These are phyloP conservation scores for Apamea crenata DNA, from an alignment of 2,888 invertebrate species.

Conservation along the genomic window DNA sequence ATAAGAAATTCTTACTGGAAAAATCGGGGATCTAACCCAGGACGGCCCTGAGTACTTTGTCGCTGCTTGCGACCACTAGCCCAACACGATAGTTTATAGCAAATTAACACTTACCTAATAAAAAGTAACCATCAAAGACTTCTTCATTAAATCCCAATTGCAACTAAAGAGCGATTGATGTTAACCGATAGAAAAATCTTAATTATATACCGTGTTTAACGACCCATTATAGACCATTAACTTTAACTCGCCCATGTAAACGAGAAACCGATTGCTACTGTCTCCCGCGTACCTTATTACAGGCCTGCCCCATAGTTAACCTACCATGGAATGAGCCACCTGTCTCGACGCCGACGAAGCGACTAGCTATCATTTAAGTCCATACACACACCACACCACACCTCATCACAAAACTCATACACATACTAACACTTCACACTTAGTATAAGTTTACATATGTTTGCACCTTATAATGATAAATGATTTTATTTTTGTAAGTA, in stretches of 20 bases:
- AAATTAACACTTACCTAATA: constrained; percentile 25
- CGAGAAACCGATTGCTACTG: constrained; percentile 24
- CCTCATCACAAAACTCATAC: no score
- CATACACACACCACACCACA: no score
- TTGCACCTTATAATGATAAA: no score
- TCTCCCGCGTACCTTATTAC: neutral
- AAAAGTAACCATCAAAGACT: constrained; percentile 20
- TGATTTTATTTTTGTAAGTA: no score
- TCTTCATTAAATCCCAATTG: constrained; percentile 31
- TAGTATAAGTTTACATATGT: no score
- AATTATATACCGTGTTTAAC: constrained; percentile 43
- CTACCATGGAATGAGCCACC: neutral
- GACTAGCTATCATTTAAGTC: neutral
- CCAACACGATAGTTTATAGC: neutral
- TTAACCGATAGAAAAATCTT: constrained; percentile 37
- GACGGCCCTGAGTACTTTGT: no score
- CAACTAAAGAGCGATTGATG: constrained; percentile 22
- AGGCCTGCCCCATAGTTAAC: constrained; percentile 14
- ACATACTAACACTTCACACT: no score
- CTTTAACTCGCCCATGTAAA: constrained; percentile 22
- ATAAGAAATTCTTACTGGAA: neutral
- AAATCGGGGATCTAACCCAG: neutral
- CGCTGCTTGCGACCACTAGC: neutral
- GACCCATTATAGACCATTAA: constrained; percentile 37
- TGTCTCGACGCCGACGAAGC: neutral